Base-by-base conservation (phyloP, 2,888 invertebrate genomes). In the Stenoptilia bipunctidactyla region DNA sequence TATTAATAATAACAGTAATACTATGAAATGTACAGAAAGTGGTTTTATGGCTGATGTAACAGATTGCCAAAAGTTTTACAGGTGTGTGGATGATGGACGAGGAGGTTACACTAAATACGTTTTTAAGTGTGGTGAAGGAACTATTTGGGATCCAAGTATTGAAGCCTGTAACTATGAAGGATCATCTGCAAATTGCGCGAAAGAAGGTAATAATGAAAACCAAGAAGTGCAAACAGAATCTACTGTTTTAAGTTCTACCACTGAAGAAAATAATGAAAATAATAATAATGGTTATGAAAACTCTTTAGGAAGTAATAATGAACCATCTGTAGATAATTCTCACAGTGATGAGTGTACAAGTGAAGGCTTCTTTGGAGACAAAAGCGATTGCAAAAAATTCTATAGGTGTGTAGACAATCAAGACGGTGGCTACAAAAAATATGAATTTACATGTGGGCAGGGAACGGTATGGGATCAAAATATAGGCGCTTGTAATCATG, bases 41-140 rank as follows among this genome's bases (percentile, higher is more conserved):
- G 92, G 92, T 38, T 92, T 90, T 67, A 85, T 88, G 60, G 87
- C 88, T 12, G 87, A 92, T 66, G 72, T 85, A 15, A 70, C 76
- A 37, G 85, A 92, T 57, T 92, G 92, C 56, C 87, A 80, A 40
- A 90, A 89, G 58, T 92, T 92, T 71, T 90, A 90, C 58, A 83
- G 92, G 48, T 92, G 92, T 66, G 91, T 92, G 13, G 73, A 77
- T 40, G 79, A 86, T 55, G 87, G 86, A 1, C 69, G 82, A 34
- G 86, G 86, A 42, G 77, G 85, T 10, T 90, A 76, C 51, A 87
- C 71, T 40, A 88, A 86, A 68, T 89, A 90, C 57, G 88, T 90
- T 39, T 93, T 92, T 56, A 72, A 73, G 12, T 93, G 93, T 60
- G 89, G 88, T 1, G 85, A 88, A 27, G 92, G 90, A 37, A 92